Conservation (phyloP, 2,113 vertebrate genomes). For the Brachypteracias leptosomus region DNA sequence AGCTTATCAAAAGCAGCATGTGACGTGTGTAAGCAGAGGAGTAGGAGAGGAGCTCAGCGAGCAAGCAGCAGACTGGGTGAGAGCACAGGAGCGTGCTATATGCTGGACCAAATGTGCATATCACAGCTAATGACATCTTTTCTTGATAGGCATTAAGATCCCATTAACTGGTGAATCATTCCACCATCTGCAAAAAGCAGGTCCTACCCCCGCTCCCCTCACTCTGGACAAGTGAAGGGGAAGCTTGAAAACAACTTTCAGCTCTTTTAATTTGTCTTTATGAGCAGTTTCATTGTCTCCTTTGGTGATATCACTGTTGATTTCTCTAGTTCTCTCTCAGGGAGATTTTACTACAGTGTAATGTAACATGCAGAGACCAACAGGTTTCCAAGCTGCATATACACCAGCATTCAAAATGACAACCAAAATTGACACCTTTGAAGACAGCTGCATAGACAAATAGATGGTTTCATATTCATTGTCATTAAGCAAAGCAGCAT, state of each 20-base stretch:
- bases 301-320: neutral
- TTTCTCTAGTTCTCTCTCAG: neutral
- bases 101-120: neutral
- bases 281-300: neutral
- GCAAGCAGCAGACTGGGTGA: neutral
- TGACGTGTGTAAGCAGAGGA: neutral
- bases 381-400: neutral
- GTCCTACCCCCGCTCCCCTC: slow-evolving; percentile 1
- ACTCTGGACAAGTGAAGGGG: slow-evolving; percentile 21
- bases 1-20: neutral
- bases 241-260: neutral
- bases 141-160: slow-evolving; percentile 44
- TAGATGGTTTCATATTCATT: neutral
- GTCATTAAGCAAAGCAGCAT: neutral
- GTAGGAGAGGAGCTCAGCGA: neutral
- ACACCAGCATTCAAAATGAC: neutral
- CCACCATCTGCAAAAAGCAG: slow-evolving; percentile 48
- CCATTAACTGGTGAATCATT: slow-evolving; percentile 61
- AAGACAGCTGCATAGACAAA: neutral
- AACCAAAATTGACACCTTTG: neutral
- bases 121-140: slow-evolving; percentile 32
- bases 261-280: neutral
- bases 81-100: neutral
- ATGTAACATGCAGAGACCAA: neutral
- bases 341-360: neutral